Base-by-base conservation (phyloP, 2,797 vertebrate species). In the Poeciliopsis gracilis region DNA sequence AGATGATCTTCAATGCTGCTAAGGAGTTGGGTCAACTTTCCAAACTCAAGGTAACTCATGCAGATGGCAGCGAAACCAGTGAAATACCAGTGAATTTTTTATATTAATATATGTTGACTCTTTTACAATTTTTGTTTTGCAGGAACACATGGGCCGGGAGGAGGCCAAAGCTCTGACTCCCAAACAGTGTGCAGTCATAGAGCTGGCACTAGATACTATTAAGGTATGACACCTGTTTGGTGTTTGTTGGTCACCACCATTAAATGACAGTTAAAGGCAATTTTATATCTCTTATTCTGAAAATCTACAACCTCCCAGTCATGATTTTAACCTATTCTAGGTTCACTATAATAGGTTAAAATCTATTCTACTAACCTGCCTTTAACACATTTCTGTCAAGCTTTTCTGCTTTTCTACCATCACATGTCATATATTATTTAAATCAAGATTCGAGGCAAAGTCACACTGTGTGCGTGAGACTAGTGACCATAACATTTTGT, bases 131-230 rank as follows among this genome's bases (percentile, higher is more conserved):
- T 86, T 43, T 85, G 25, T 81, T 75, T 46, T 77, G 28, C 89
- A 99, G 98, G 98, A 99, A 92, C 97, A 99, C 94, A 99, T 99
- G 98, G 98, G 97, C 33, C 94, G 98, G 77, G 98, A 99, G 84
- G 98, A 99, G 87, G 98, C 98, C 77, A 99, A 98, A 87, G 98
- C 98, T 73, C 91, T 99, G 79, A 97, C 96, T 66, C 98, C 98
- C 0, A 99, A 99, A 90, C 98, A 99, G 84, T 99, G 98, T 70
- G 98, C 98, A 0, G 97, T 99, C 9, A 98, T 99, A 45, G 98
- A 99, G 84, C 94, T 99, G 75, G 98, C 98, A 0, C 91, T 99
- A 90, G 98, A 99, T 88, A 99, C 98, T 76, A 99, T 99, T 88
- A 99, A 99, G 97, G 98, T 93, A 87, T 18, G 15, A 77, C 8